These are phyloP conservation scores for Calliscelio sp. DNA, from an alignment of 2,888 invertebrate species.

Conservation along the genomic window DNA sequence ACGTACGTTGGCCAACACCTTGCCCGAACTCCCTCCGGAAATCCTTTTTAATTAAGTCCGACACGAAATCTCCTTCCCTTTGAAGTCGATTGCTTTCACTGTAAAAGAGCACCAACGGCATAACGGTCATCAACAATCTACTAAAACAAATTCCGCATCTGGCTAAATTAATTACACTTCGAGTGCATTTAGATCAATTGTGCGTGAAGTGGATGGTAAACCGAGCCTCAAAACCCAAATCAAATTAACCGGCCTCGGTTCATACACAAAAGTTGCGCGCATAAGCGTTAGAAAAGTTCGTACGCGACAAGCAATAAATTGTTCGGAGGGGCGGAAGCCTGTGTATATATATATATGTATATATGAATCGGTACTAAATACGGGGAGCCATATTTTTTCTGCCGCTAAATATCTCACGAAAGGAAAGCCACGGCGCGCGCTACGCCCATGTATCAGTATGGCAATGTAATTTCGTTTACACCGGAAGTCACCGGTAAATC, in stretches of 20 bases:
- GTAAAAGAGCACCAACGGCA: conserved; percentile 16
- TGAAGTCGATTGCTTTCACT: conserved; percentile 24
- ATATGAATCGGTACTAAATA: conserved; percentile 49
- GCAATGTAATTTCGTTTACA: conserved; percentile 81
- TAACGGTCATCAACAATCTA: not conserved
- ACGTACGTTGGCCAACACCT: not conserved
- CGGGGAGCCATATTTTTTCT: conserved; percentile 57
- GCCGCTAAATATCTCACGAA: conserved; percentile 48
- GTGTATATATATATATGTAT: too few relatives aligned
- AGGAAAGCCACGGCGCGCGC: conserved; percentile 51
- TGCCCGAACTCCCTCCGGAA: not conserved
- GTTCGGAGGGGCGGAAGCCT: not conserved
- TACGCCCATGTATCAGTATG: conserved; percentile 63
- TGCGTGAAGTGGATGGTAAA: conserved; percentile 19
- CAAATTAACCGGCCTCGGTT: conserved; percentile 40
- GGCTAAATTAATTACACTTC: conserved; percentile 23
- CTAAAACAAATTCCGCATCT: not conserved
- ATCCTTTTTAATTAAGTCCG: conserved; percentile 29
- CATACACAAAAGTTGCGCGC: conserved; percentile 27
- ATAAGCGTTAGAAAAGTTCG: conserved; percentile 19
- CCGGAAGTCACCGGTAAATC: conserved; percentile 84
- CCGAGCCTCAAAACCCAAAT: conserved; percentile 27
- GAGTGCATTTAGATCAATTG: conserved; percentile 38
- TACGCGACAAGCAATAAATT: conserved; percentile 44
- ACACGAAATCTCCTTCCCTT: conserved; percentile 13